Evolutionary conservation across 2,888 invertebrate genomes (phyloP), one percentile per base, ranked within the genome.

Genomic region (Agonum fuliginosum): DNA sequence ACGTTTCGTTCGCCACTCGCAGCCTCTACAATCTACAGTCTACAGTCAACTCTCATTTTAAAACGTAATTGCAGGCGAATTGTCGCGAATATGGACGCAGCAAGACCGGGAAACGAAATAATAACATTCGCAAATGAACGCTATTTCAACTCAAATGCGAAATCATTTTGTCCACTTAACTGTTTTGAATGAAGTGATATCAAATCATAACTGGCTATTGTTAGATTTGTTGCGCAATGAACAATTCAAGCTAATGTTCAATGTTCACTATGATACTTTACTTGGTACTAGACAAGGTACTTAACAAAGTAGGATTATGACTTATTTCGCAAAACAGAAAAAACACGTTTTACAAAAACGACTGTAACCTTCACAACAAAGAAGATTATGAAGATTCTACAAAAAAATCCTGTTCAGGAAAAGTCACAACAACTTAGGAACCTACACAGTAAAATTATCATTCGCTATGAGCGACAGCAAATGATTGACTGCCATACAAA

Each of bases 41-140:
- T n/a, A n/a, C n/a, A n/a, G n/a, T 19, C 46, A 3, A 2, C 8
- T 12, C 19, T 17, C 19, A 46, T 46, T 46, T 46, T 46, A 46
- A 46, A 46, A 12, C 17, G 17, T 17, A 46, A 46, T 46, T 46
- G 46, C 46, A 2, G 19, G 14, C 17, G 46, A 46, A 46, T 46
- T 46, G 46, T 46, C 46, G 46, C 46, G 14, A 46, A 46, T 46
- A 46, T 46, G 46, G 17, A 46, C 46, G 46, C 17, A 12, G 4
- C 14, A 1, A 12, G 46, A 12, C 14, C 46, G 46, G 46, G 14
- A 46, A 46, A 46, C 46, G 46, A 19, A 46, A 46, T 46, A 46
- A 46, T 46, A 46, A 46, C 46, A 46, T 46, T 46, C 46, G 46
- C 46, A 46, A 46, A 46, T 46, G 46, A 19, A 46, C 19, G 17